Conservation (phyloP, 2,113 vertebrate genomes). For the Henicopernis longicauda region DNA sequence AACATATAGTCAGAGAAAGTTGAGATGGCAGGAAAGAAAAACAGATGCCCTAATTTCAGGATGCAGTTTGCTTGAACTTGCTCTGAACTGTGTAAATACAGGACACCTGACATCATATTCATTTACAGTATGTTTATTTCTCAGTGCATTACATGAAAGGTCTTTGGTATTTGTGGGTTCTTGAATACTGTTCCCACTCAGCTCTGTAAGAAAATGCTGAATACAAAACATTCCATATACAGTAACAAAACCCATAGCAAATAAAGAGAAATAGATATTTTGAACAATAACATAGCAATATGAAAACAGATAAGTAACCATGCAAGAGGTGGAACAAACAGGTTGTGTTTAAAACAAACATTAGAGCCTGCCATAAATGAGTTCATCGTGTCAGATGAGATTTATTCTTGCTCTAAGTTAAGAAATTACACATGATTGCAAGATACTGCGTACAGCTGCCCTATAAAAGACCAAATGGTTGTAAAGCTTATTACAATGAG, state of each 20-base stretch:
- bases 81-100: background rate
- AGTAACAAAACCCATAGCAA: conserved; percentile 69
- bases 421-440: background rate
- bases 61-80: background rate
- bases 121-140: conserved; percentile 73
- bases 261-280: conserved; percentile 56
- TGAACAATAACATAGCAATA: conserved; percentile 62
- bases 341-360: conserved; percentile 10
- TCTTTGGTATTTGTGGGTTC: conserved; percentile 69
- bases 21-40: background rate
- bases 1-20: background rate
- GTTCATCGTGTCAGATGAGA: background rate
- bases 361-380: conserved; percentile 29
- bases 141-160: conserved; percentile 76
- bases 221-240: conserved; percentile 70
- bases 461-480: background rate
- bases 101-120: background rate
- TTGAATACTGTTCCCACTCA: conserved; percentile 66
- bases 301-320: conserved; percentile 60
- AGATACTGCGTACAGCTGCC: background rate
- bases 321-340: conserved; percentile 46
- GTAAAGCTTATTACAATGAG: background rate
- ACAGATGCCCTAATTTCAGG: background rate
- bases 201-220: conserved; percentile 58
- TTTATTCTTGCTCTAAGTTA: background rate